Evolutionary conservation across 2,113 vertebrate species (phyloP).

Genomic region (Mugil cephalus): DNA sequence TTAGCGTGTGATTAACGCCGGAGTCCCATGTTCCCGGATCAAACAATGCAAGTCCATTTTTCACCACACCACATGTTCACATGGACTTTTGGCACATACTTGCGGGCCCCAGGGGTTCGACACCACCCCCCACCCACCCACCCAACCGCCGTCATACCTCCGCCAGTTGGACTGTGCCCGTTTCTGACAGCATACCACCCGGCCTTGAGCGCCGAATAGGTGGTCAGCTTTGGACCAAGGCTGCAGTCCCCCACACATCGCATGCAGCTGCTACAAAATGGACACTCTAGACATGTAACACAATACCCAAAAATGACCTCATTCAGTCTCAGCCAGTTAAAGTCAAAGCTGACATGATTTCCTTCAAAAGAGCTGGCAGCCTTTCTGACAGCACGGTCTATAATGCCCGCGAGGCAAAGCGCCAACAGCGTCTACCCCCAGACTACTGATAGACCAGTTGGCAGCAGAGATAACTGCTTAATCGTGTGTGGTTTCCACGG

Average conservation of each 20-base stretch:
- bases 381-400: conserved; percentile 27
- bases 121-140: conserved; percentile 25
- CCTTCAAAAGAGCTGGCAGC: conserved; percentile 48
- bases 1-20: conserved; percentile 53
- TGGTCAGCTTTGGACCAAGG: conserved; percentile 54
- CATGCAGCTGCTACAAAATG: conserved; percentile 78
- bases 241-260: conserved; percentile 58
- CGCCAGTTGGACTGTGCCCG: conserved; percentile 53
- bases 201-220: conserved; percentile 31
- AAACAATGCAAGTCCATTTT: conserved; percentile 62
- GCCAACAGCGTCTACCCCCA: conserved; percentile 41
- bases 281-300: conserved; percentile 72
- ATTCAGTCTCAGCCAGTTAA: conserved; percentile 65
- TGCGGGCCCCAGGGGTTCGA: conserved; percentile 49
- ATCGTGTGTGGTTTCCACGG: conserved; percentile 53
- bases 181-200: conserved; percentile 43
- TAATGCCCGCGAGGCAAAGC: conserved; percentile 34
- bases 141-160: conserved; percentile 28
- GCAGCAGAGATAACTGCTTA: conserved; percentile 44
- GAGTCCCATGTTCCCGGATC: conserved; percentile 49
- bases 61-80: conserved; percentile 59
- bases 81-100: conserved; percentile 51
- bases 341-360: conserved; percentile 66
- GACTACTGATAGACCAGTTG: conserved; percentile 53
- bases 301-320: conserved; percentile 69